Conservation (phyloP, 1,140 invertebrate genomes). For the Bombyx mandarina region DNA sequence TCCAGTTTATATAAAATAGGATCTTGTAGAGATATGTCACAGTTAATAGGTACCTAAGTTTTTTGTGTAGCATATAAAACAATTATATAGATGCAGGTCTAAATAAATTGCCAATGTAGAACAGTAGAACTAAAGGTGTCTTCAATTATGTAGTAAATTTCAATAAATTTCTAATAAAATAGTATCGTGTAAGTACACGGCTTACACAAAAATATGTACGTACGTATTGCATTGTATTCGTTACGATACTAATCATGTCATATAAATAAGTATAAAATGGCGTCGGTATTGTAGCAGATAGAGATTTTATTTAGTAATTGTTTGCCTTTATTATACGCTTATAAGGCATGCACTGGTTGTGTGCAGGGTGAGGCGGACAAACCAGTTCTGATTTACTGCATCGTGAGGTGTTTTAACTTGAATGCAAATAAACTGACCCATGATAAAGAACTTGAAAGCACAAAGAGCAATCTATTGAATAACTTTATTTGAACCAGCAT, state of each 20-base stretch:
- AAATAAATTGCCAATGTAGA: no score
- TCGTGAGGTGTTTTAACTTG: constrained; percentile 56
- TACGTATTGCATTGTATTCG: not conserved
- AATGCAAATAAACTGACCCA: constrained; percentile 51
- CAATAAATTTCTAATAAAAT: no score
- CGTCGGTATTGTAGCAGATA: not conserved
- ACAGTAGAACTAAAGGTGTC: no score
- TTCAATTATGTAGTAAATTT: no score
- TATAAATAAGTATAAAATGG: not conserved
- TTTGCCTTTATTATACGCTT: constrained; percentile 38
- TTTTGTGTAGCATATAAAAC: no score
- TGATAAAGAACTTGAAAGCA: constrained; percentile 48
- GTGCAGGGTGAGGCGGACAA: constrained; percentile 34
- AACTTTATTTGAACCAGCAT: no score
- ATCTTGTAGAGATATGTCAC: no score
- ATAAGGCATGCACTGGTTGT: constrained; percentile 24
- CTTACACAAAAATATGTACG: not conserved
- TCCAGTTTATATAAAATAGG: no score
- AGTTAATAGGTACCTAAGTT: no score
- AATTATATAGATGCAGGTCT: no score
- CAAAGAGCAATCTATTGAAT: constrained; percentile 22
- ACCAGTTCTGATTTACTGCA: constrained; percentile 62
- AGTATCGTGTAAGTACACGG: not conserved
- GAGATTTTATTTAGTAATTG: constrained; percentile 16
- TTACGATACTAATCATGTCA: not conserved